Conservation (phyloP, 2,797 vertebrate genomes). For the Threskiornis aethiopicus region DNA sequence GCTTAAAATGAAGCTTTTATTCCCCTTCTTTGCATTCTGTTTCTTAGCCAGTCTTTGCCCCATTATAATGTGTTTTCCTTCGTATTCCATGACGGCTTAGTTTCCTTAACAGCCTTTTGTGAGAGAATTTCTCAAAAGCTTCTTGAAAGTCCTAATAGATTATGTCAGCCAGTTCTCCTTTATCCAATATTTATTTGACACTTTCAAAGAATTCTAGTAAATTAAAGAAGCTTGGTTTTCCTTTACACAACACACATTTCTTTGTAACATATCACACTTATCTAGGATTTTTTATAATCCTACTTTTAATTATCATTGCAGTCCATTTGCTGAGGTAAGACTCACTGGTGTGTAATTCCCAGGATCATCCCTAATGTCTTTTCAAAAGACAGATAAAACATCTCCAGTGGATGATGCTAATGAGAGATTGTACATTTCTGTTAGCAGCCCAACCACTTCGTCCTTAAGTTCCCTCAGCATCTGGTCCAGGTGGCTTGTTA, state of each 20-base stretch:
- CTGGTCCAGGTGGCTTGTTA: constrained; percentile 50
- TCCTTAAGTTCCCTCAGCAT: constrained; percentile 30
- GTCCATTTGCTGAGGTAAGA: constrained; percentile 38
- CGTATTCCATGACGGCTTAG: not conserved
- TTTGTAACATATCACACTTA: not conserved
- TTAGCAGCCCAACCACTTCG: not conserved
- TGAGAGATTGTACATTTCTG: constrained; percentile 20
- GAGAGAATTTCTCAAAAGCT: constrained; percentile 49
- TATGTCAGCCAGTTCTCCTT: constrained; percentile 18
- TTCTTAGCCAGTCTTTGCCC: not conserved
- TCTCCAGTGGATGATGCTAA: not conserved
- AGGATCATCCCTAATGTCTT: constrained; percentile 22
- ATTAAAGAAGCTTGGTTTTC: constrained; percentile 38
- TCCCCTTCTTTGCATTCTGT: not conserved
- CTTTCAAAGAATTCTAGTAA: constrained; percentile 39
- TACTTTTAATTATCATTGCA: constrained; percentile 26
- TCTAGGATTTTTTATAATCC: constrained; percentile 17
- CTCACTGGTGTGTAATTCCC: constrained; percentile 24
- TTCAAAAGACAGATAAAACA: constrained; percentile 43
- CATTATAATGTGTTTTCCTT: constrained; percentile 8
- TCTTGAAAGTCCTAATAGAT: constrained; percentile 34
- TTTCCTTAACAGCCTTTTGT: constrained; percentile 18
- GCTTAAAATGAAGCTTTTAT: not conserved
- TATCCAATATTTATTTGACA: constrained; percentile 40
- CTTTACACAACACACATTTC: not conserved